Base-by-base conservation (phyloP, 2,797 vertebrate species). In the Sphenopsis melanotis region DNA sequence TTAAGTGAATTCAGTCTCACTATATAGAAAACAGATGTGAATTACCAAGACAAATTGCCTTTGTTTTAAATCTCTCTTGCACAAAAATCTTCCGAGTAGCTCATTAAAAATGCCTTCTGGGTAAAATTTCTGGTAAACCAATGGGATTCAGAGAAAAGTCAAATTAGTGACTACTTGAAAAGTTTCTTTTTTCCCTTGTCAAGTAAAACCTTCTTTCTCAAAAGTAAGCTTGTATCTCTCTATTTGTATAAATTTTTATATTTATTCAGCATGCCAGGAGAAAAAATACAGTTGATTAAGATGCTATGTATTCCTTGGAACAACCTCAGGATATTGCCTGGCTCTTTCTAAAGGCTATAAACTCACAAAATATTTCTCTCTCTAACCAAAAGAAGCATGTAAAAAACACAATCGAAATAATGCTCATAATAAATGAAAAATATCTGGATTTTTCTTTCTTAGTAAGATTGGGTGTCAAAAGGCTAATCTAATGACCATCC, bases 51-150 rank as follows among this genome's bases (percentile, higher is more conserved):
- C 69, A 95, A 96, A 93, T 91, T 96, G 42, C 46, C 53, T 94
- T 95, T 91, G 91, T 95, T 72, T 87, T 92, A 94, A 91, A 92
- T 63, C 80, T 76, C 41, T 88, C 70, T 89, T 94, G 63, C 79
- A 68, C 63, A 68, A 81, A 87, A 95, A 55, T 83, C 37, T 93
- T 96, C 83, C 19, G 1, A 85, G 59, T 63, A 82, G 32, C 71
- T 94, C 76, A 75, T 96, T 95, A 94, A 94, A 96, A 94, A 89
- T 60, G 75, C 77, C 74, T 96, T 89, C n/a, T 81, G 87, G 93
- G 66, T 89, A 85, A 91, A 72, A 87, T 90, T 70, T 80, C 64
- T 91, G 39, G 36, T 86, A 83, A 95, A 92, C 47, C 60, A 95
- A 72, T 65, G 80, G 50, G 53, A 39, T 91, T 78, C 52, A 91